phyloP scores from a whole-genome alignment of 2,797 vertebrate species.

The Euphonia xanthogaster region DNA sequence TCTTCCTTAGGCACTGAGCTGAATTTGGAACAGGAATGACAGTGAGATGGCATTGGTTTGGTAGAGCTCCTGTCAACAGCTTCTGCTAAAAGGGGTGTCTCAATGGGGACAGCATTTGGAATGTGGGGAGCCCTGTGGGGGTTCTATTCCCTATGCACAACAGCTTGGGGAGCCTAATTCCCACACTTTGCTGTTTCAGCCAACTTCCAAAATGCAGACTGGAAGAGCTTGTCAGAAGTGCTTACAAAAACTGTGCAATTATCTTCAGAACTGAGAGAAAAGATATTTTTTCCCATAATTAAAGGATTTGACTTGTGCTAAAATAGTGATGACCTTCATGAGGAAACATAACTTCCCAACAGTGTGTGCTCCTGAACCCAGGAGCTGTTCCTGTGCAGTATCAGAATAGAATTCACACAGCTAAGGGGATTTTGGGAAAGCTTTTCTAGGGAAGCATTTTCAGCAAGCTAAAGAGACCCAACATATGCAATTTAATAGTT shows the following conservation, averaged over 20 bases:
- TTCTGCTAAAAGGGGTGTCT: neutral
- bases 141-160: neutral
- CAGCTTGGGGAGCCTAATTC: neutral
- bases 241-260: neutral
- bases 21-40: neutral
- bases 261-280: neutral
- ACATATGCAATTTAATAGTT: neutral
- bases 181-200: neutral
- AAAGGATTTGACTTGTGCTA: neutral
- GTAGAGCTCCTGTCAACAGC: neutral
- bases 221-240: neutral
- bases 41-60: neutral
- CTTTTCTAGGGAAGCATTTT: neutral
- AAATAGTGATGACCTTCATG: neutral
- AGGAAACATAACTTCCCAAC: neutral
- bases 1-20: neutral
- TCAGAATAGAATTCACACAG: neutral
- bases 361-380: neutral
- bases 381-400: neutral
- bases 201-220: neutral
- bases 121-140: neutral
- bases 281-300: accelerated
- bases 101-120: neutral
- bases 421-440: neutral
- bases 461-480: neutral